Conservation (phyloP, 2,888 invertebrate genomes). For the Pandemis corylana region DNA sequence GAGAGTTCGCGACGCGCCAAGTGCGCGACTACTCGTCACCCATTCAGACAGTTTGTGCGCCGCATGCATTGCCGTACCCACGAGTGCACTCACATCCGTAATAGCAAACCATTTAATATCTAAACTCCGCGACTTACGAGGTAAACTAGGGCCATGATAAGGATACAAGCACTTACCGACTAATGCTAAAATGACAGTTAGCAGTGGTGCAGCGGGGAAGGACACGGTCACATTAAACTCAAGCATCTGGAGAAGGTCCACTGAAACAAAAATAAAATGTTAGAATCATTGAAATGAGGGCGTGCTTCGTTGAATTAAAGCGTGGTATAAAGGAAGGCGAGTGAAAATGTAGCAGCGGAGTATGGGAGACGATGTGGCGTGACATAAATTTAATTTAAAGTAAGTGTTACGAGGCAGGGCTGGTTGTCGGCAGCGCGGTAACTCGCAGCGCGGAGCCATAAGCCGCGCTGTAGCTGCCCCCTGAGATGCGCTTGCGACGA, state of each 20-base stretch:
- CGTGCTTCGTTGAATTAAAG: conserved; percentile 51
- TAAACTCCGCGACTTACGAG: not conserved
- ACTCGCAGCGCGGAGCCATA: conserved; percentile 46
- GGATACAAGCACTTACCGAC: conserved; percentile 92
- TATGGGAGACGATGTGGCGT: conserved; percentile 23
- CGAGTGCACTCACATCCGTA: conserved; percentile 26
- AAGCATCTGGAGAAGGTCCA: conserved; percentile 98
- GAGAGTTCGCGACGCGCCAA: conserved; percentile 41
- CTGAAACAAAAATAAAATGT: conserved; percentile 85
- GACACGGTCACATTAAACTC: conserved; percentile 97
- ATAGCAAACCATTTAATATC: conserved; percentile 27
- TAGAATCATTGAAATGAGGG: conserved; percentile 28
- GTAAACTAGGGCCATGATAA: conserved; percentile 14
- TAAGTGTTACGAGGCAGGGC: conserved; percentile 51
- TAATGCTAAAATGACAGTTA: conserved; percentile 98
- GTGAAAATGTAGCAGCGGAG: conserved; percentile 33
- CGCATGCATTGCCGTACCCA: conserved; percentile 40
- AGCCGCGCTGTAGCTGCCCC: conserved; percentile 66
- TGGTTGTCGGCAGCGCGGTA: conserved; percentile 10
- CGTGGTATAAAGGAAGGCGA: conserved; percentile 26
- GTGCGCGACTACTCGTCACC: conserved; percentile 39
- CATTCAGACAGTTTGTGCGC: conserved; percentile 42
- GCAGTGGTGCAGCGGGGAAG: conserved; percentile 97
- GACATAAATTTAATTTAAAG: conserved; percentile 41
- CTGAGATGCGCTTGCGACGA: conserved; percentile 67